These are phyloP conservation scores for Synanthedon andrenaeformis DNA, from an alignment of 2,888 invertebrate species.

Conservation along the genomic window DNA sequence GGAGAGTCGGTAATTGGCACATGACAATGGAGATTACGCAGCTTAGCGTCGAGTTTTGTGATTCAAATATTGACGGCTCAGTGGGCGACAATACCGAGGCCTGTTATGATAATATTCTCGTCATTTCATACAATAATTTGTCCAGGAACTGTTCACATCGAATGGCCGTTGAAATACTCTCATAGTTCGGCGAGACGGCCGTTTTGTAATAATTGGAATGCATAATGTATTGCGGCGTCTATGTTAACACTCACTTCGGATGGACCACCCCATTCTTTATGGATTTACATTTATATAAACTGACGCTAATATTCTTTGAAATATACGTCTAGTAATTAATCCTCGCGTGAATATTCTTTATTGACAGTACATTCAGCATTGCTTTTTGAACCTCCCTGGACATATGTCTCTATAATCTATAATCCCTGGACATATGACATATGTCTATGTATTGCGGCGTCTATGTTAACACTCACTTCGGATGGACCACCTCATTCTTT, in stretches of 20 bases:
- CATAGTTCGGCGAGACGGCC: conserved; percentile 14
- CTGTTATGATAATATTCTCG: conserved; percentile 65
- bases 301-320: neutral
- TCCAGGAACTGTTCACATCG: conserved; percentile 28
- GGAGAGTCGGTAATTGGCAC: conserved; percentile 64
- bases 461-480: neutral
- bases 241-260: neutral
- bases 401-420: no score
- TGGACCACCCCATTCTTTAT: neutral
- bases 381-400: no score
- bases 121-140: conserved; percentile 50
- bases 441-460: no score
- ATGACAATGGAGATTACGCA: conserved; percentile 63
- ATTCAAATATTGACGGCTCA: conserved; percentile 52
- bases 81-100: conserved; percentile 51
- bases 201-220: conserved; percentile 25
- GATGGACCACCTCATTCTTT: neutral
- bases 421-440: no score
- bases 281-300: neutral
- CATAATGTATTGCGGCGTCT: conserved; percentile 1
- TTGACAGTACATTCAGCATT: no score
- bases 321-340: neutral
- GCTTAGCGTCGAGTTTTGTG: conserved; percentile 61
- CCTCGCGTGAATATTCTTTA: no score
- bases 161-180: conserved; percentile 21